Evolutionary conservation across 2,888 invertebrate genomes (phyloP).

Genomic region (Selenia dentaria): DNA sequence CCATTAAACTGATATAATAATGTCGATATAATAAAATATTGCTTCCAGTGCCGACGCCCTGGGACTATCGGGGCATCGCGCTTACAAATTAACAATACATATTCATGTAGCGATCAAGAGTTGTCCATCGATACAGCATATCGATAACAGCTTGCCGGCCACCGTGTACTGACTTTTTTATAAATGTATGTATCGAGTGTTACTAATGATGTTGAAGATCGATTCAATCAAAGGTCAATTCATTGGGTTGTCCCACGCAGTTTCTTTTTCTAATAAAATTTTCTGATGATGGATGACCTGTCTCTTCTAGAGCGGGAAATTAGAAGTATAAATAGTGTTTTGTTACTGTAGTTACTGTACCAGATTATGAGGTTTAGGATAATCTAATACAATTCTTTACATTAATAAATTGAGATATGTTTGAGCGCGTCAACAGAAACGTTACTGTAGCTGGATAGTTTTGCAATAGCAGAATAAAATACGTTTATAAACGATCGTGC

Average conservation of each 20-base stretch:
- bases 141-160: constrained; percentile 39
- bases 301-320: no score
- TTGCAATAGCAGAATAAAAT: no score
- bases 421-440: no score
- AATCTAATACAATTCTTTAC: no score
- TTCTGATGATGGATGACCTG: no score
- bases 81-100: constrained; percentile 81
- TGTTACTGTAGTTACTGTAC: no score
- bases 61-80: constrained; percentile 65
- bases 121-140: constrained; percentile 42
- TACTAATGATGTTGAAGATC: constrained; percentile 38
- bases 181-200: constrained; percentile 38
- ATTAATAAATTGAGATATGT: no score
- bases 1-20: constrained; percentile 66
- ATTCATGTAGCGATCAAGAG: constrained; percentile 68
- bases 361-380: no score
- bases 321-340: no score
- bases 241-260: constrained; percentile 7
- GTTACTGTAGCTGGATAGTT: no score
- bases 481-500: no score
- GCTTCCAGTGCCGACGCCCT: constrained; percentile 56
- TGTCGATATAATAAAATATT: constrained; percentile 68
- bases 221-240: constrained; percentile 25
- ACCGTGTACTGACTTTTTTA: constrained; percentile 50
- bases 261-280: background rate